Conservation (phyloP, 2,113 vertebrate species). For the Pterocles orientalis region DNA sequence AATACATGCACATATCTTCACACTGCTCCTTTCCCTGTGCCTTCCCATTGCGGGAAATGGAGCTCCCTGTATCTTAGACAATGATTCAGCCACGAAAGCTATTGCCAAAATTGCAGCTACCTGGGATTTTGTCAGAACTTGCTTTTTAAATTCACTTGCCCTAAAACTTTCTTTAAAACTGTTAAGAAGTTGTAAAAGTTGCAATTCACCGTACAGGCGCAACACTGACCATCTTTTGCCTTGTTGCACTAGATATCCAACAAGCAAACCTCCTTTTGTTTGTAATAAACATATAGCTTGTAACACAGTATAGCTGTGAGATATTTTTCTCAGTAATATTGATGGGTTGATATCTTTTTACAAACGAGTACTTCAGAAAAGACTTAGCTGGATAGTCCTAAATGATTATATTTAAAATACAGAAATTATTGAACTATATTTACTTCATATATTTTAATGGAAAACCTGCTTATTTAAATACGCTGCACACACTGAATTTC, state of each 20-base stretch:
- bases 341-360: not conserved
- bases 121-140: not conserved
- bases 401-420: conserved; percentile 25
- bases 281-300: not conserved
- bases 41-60: not conserved
- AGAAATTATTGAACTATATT: not conserved
- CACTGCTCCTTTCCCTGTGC: not conserved
- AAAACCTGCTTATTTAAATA: conserved; percentile 45
- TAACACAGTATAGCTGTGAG: not conserved
- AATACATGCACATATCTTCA: not conserved
- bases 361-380: not conserved
- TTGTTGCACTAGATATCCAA: not conserved
- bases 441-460: conserved; percentile 16
- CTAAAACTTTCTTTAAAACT: not conserved
- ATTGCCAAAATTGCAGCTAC: not conserved
- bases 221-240: not conserved
- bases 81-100: not conserved
- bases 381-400: not conserved
- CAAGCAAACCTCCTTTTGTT: not conserved
- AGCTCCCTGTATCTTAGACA: not conserved
- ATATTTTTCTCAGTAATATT: not conserved
- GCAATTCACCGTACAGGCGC: not conserved
- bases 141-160: not conserved
- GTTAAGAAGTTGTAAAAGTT: not conserved
- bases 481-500: conserved; percentile 35